phyloP scores from a whole-genome alignment of 2,797 vertebrate genomes.

The Sebastes iracundus region DNA sequence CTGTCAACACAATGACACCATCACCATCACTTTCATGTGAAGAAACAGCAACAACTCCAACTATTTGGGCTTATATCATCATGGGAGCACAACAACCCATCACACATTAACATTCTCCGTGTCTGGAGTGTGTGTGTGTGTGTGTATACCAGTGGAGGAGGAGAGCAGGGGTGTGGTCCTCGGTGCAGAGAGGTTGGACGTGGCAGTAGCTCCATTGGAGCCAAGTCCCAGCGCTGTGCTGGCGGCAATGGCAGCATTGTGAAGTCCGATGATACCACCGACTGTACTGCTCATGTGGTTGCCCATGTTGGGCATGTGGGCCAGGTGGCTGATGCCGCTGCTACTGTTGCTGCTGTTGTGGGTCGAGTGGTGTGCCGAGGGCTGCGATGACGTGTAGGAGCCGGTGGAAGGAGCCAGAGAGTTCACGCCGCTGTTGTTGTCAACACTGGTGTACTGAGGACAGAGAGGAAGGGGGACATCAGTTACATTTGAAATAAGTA shows the following conservation, averaged over 20 bases:
- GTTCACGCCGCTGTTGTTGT: slow-evolving; percentile 85
- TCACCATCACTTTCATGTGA: background rate
- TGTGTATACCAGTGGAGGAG: slow-evolving; percentile 75
- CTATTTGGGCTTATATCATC: background rate
- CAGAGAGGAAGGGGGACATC: background rate
- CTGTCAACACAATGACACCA: slow-evolving; percentile 73
- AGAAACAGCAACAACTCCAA: background rate
- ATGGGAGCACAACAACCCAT: background rate
- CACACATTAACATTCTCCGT: background rate
- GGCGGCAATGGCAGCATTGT: slow-evolving; percentile 64
- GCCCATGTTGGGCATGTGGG: slow-evolving; percentile 62
- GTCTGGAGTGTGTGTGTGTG: background rate
- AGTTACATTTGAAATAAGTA: background rate
- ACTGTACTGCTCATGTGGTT: slow-evolving; percentile 70
- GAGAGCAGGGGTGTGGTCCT: slow-evolving; percentile 87
- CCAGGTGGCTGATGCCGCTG: slow-evolving; percentile 73
- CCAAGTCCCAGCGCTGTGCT: slow-evolving; percentile 84
- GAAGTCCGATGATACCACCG: slow-evolving; percentile 70
- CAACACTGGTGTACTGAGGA: slow-evolving; percentile 86
- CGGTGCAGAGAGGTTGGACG: slow-evolving; percentile 81
- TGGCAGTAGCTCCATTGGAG: slow-evolving; percentile 85
- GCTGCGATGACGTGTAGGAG: slow-evolving; percentile 73
- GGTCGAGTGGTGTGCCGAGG: slow-evolving; percentile 61
- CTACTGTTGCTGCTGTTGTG: slow-evolving; percentile 78
- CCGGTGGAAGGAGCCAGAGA: slow-evolving; percentile 84